phyloP scores from a whole-genome alignment of 2,888 invertebrate genomes.

The Drosophila prolongata region DNA sequence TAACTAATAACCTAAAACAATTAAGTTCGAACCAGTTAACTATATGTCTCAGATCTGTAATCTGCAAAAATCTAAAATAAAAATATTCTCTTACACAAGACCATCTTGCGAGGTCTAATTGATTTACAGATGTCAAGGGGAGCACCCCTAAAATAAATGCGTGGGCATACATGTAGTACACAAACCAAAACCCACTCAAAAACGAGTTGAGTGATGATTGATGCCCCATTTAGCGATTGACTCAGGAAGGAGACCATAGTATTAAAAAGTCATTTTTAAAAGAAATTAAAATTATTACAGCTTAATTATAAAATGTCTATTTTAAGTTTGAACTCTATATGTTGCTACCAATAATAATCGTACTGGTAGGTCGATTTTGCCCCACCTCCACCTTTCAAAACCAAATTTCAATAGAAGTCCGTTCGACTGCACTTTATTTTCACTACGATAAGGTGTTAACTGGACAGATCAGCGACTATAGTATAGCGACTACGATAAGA shows the following conservation, averaged over 20 bases:
- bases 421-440: not conserved
- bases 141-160: slow-evolving; percentile 55
- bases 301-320: too few relatives aligned
- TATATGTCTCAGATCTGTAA: too few relatives aligned
- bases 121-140: slow-evolving; percentile 61
- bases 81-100: slow-evolving; percentile 48
- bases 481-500: slow-evolving; percentile 12
- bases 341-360: not conserved
- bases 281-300: too few relatives aligned
- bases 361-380: not conserved
- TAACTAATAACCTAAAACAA: too few relatives aligned
- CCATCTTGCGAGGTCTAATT: slow-evolving; percentile 53
- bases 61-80: too few relatives aligned
- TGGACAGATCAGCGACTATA: not conserved
- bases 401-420: not conserved
- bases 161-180: slow-evolving; percentile 35
- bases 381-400: not conserved
- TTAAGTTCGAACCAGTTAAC: too few relatives aligned
- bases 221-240: not conserved
- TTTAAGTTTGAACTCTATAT: too few relatives aligned
- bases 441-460: not conserved
- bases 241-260: not conserved
- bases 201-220: slow-evolving; percentile 3
- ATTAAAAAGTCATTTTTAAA: too few relatives aligned
- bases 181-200: slow-evolving; percentile 16